phyloP scores from a whole-genome alignment of 2,113 vertebrate species.

The Numida meleagris region DNA sequence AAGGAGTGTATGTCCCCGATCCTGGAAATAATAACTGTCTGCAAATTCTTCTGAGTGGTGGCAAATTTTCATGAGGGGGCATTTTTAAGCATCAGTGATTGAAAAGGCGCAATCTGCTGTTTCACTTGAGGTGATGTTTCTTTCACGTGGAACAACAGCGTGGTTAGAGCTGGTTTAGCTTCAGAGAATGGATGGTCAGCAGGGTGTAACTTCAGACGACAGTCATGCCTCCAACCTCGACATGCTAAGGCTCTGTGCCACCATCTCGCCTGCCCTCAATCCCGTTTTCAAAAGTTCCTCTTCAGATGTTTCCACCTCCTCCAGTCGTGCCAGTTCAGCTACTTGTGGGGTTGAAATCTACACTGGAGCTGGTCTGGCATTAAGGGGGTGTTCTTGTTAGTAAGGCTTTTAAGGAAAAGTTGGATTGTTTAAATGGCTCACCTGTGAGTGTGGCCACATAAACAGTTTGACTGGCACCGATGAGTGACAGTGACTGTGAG shows the following conservation, averaged over 20 bases:
- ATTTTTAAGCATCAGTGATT: neutral
- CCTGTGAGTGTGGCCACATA: neutral
- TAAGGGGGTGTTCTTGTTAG: neutral
- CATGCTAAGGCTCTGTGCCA: rapidly evolving
- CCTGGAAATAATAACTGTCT: neutral
- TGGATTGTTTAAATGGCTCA: neutral
- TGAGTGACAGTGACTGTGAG: neutral
- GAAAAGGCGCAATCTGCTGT: neutral
- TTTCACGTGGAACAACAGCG: neutral
- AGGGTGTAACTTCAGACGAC: neutral
- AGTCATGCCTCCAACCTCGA: neutral
- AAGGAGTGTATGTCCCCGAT: neutral
- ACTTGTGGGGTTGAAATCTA: neutral
- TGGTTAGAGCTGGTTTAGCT: neutral
- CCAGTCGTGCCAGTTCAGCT: conserved; percentile 48
- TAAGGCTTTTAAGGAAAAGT: neutral
- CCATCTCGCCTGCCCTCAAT: neutral
- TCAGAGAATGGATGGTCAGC: neutral
- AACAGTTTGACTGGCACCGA: conserved; percentile 18
- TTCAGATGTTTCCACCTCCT: conserved; percentile 54
- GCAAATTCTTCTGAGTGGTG: neutral
- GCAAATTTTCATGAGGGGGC: neutral
- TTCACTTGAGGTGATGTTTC: neutral
- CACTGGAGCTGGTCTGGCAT: neutral
- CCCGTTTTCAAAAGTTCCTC: conserved; percentile 42